Evolutionary conservation across 1,140 invertebrate species (phyloP).

Genomic region (Euura saliciscinereae): DNA sequence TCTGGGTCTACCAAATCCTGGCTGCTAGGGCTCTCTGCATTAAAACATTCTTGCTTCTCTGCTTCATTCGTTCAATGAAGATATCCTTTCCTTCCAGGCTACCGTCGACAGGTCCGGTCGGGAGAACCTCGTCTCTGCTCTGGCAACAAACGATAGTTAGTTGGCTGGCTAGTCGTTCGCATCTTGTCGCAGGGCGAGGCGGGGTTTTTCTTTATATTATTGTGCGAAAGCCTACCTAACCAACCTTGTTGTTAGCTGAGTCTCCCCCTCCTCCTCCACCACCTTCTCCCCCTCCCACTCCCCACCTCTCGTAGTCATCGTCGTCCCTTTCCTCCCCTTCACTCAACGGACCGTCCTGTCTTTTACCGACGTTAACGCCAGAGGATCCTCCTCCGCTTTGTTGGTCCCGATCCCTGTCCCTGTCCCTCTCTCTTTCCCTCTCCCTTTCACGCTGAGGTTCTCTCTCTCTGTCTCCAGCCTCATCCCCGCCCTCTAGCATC

Average conservation of each 20-base stretch:
- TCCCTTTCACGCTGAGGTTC: not conserved
- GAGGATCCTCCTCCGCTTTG: slow-evolving; percentile 26
- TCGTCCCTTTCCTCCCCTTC: slow-evolving; percentile 76
- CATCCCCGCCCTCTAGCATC: slow-evolving; percentile 62
- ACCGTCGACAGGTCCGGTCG: slow-evolving; percentile 25
- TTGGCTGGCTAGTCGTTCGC: slow-evolving; percentile 39
- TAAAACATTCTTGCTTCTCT: slow-evolving; percentile 52
- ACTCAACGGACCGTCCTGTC: slow-evolving; percentile 71
- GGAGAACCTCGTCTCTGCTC: slow-evolving; percentile 38
- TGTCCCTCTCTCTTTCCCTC: slow-evolving; percentile 11
- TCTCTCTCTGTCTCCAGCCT: slow-evolving; percentile 29
- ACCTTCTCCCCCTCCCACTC: slow-evolving; percentile 38
- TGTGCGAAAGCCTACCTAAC: slow-evolving; percentile 31
- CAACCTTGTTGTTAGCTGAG: slow-evolving; percentile 48
- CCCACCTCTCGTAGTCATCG: slow-evolving; percentile 60
- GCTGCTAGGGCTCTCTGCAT: slow-evolving; percentile 52
- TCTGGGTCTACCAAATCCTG: slow-evolving; percentile 45
- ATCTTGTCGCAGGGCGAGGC: slow-evolving; percentile 12
- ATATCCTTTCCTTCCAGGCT: slow-evolving; percentile 46
- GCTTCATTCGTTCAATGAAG: slow-evolving; percentile 56
- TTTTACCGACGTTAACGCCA: slow-evolving; percentile 37
- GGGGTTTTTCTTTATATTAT: slow-evolving; percentile 20
- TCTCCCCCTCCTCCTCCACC: slow-evolving; percentile 42
- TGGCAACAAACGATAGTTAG: slow-evolving; percentile 53
- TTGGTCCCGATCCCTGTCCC: slow-evolving; percentile 34